Base-by-base conservation (phyloP, 2,888 invertebrate genomes). In the Plebejus melissa region DNA sequence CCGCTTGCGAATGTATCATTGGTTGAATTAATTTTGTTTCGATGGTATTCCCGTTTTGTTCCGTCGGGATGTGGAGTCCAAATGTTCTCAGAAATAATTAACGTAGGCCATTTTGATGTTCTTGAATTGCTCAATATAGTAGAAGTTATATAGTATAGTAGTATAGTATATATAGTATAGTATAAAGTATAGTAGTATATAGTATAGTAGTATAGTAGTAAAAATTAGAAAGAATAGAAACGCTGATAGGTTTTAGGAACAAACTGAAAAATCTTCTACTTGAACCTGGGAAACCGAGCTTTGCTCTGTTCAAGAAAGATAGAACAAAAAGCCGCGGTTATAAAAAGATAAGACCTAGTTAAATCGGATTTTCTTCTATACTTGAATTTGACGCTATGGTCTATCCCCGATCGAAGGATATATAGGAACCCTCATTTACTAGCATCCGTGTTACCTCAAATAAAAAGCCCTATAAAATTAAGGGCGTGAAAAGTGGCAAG, bases 401-500 rank as follows among this genome's bases (percentile, higher is more conserved):
- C 16, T 54, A 1, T 22, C 22, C 22, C 22, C 22, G 22, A 22
- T 22, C 22, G 22, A 22, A 22, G 22, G 22, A 22, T 22, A 22
- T 22, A 22, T 16, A 16, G 16, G 4, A 16, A 54, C 4, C 16
- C 1, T 4, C 16, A 16, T 3, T 54, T 54, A 32, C 46, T 46
- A 9, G 46, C 46, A 54, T 16, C 54, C 16, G 54, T 13, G 54
- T 54, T 16, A 16, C 22, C 22, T 22, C n/a, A n/a, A 16, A 58
- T n/a, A 9, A 22, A 9, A 7, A 9, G 5, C 58, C 22, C 9
- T 65, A 32, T 4, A 11, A 65, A 2, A 32, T 28, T 28, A 28
- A 65, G 22, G 65, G 65, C 72, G 74, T 75, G 32, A 32, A 32
- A 32, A 32, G 32, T 32, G 32, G 38, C 74, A 74, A 74, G 76